Percentiles rank a stretch among this genome's conserved stretches.
Evolutionary conservation across 37 sponge, comb jelly and placozoan species (phyloP).

Genomic region (Aphrocallistes beatrix): DNA sequence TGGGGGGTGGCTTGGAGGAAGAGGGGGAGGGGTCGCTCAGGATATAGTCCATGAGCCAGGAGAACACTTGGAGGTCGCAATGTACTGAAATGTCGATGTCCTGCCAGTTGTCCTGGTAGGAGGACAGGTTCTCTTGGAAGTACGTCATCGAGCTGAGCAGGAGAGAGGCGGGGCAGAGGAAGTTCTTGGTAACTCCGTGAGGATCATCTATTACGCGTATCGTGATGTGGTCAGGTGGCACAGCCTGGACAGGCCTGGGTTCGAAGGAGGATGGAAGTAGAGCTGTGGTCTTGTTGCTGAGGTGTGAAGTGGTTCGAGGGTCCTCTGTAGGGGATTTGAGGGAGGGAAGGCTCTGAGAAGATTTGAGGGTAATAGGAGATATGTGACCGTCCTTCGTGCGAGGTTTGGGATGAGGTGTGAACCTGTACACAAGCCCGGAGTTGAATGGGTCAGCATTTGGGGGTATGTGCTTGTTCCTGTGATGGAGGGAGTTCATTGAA

Average conservation of each 20-base stretch:
- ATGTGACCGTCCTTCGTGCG: neutral
- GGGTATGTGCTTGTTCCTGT: neutral
- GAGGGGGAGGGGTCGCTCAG: conserved; percentile 34
- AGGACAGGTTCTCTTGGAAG: conserved; percentile 70
- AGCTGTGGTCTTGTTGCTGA: neutral
- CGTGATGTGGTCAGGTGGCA: neutral
- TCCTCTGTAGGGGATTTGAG: neutral
- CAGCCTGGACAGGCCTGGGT: no score
- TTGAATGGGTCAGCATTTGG: neutral
- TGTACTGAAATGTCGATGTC: conserved; percentile 94
- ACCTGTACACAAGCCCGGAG: neutral
- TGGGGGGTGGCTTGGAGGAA: neutral
- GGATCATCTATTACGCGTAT: neutral
- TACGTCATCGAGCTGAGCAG: conserved; percentile 81
- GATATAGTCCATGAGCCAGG: conserved; percentile 86
- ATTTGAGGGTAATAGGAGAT: neutral
- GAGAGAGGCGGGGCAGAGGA: conserved; percentile 64
- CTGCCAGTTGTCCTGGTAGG: conserved; percentile 34
- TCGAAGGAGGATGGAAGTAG: neutral
- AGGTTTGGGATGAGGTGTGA: neutral
- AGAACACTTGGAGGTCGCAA: conserved; percentile 84
- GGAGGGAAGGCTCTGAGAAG: neutral
- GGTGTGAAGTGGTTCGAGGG: neutral
- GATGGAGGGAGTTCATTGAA: no score
- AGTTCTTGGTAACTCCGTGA: conserved; percentile 31